phyloP scores from a whole-genome alignment of 2,797 vertebrate genomes.

The Geotrypetes seraphini region DNA sequence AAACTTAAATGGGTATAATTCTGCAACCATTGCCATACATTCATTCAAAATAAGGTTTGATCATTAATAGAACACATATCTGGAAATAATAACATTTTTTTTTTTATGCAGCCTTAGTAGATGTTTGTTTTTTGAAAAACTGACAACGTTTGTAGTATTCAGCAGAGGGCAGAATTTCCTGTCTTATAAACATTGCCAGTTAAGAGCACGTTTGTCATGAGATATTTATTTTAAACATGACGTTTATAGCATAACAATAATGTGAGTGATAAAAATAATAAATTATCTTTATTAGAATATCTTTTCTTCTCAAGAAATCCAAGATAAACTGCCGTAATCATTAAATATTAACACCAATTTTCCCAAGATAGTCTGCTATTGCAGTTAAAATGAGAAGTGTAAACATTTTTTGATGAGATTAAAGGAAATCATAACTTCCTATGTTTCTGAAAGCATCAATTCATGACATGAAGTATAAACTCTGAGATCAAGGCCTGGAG shows the following conservation, averaged over 20 bases:
- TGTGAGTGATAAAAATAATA: conserved; percentile 10
- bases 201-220: conserved; percentile 24
- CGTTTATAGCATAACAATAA: conserved; percentile 14
- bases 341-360: conserved; percentile 19
- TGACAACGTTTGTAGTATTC: conserved; percentile 24
- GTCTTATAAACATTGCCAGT: conserved; percentile 18
- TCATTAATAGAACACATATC: no score
- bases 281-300: conserved; percentile 10
- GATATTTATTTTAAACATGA: conserved; percentile 28
- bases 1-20: no score
- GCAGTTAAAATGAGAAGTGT: conserved; percentile 26
- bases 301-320: conserved; percentile 9
- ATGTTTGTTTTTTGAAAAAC: no score
- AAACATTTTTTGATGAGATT: conserved; percentile 40
- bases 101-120: no score
- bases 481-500: neutral
- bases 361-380: conserved; percentile 20
- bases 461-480: conserved; percentile 9
- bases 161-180: conserved; percentile 56
- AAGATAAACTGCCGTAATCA: conserved; percentile 23
- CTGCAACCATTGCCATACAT: no score
- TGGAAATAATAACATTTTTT: no score
- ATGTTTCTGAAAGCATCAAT: conserved; percentile 13
- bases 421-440: conserved; percentile 27
- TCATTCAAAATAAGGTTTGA: no score